These are phyloP conservation scores for Stenodema calcarata DNA, from an alignment of 2,888 invertebrate species.

Conservation along the genomic window DNA sequence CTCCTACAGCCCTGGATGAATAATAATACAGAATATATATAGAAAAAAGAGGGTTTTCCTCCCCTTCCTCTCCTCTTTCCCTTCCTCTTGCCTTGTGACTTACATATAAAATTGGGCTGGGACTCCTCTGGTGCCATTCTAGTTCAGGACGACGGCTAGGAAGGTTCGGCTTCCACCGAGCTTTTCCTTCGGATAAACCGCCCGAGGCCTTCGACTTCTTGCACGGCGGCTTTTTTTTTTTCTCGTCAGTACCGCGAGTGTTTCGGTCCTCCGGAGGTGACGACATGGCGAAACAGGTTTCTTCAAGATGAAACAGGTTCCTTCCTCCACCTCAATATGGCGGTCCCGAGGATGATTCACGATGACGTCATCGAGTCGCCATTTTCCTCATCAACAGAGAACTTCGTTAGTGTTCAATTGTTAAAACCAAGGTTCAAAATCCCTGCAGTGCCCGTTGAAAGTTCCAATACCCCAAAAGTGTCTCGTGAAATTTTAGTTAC, in stretches of 20 bases:
- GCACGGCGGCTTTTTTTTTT: not conserved
- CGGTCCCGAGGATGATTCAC: not conserved
- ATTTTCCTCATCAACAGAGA: not conserved
- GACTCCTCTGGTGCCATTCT: constrained; percentile 59
- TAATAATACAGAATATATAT: constrained; percentile 58
- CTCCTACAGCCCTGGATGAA: constrained; percentile 56
- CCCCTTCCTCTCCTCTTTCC: constrained; percentile 55
- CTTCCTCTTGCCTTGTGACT: constrained; percentile 59
- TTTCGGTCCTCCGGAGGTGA: no score
- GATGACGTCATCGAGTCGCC: constrained; percentile 35
- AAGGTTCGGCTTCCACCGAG: constrained; percentile 20
- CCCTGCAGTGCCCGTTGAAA: no score
- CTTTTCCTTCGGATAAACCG: not conserved
- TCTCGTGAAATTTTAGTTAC: not conserved
- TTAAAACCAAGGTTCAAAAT: not conserved
- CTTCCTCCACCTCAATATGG: not conserved
- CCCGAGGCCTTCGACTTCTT: constrained; percentile 30
- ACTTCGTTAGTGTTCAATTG: not conserved
- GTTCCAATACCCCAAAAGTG: not conserved
- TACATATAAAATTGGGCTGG: constrained; percentile 60
- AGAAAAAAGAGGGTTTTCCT: constrained; percentile 58
- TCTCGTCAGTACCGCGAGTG: not conserved
- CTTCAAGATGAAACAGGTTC: constrained; percentile 28
- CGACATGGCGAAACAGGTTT: no score
- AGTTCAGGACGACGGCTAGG: constrained; percentile 56